Base-by-base conservation (phyloP, 1,140 invertebrate genomes). In the Dendrolimus punctatus region DNA sequence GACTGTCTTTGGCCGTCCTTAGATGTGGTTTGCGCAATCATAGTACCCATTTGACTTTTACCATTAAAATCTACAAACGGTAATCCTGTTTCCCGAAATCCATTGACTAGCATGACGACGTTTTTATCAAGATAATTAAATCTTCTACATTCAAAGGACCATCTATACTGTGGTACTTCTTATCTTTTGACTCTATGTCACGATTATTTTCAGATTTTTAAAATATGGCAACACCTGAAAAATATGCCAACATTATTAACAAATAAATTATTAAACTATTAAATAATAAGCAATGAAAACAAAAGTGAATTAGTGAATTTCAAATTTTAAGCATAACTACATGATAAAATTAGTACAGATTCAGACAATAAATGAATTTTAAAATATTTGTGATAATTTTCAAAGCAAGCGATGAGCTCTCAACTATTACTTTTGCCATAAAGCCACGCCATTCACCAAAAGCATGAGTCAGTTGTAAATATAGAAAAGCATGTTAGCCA, bases 161-260 rank as follows among this genome's bases (percentile, higher is more conserved):
- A 2, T 85, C 77, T 5, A 66, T 80, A 5, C 76, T 83, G 59
- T 92, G 91, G 61, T 89, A 90, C 23, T 85, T 47, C 0, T 71
- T 73, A 62, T 89, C 75, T 40, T 76, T 62, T 8, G 65, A 64
- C 58, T 84, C 70, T 6, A 66, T 49, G 41, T 76, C 89, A 51
- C 89, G 77, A 66, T 91, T 90, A 58, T 93, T 91, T 81, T 95
- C 91, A 0, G 91, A 91, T 72, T 95, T 95, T 90, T 91, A 66
- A 96, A 96, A 67, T 95, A 96, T 0, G 91, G 91, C 4, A 95
- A 73, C 2, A 95, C 90, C 78, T 81, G 59, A 56, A 69, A 67
- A 43, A 8, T 44, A 1, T 45, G 7, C 3, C 23, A 23, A 23
- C 23, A 23, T 23, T 23, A 23, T 23, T 23, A 23, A 23, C 1